Base-by-base conservation (phyloP, 2,113 vertebrate species). In the Spea bombifrons region DNA sequence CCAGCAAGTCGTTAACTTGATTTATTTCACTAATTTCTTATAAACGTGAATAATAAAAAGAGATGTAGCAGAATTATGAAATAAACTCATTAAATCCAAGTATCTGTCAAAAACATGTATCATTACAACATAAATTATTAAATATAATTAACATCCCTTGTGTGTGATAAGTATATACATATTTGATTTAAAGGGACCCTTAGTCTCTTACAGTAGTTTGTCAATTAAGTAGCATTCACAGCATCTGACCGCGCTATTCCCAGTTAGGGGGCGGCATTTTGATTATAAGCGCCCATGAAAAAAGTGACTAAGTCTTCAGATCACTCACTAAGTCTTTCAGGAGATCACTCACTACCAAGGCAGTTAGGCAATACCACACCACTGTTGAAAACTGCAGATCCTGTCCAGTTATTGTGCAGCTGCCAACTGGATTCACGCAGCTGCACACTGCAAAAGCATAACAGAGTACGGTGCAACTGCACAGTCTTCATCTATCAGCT, bases 111-210 rank as follows among this genome's bases (percentile, higher is more conserved):
- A 59, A 59, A 59, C 15, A 13, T 59, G 55, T 59, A 59, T 59
- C 55, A 59, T 59, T 13, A 12, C 55, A 59, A 13, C 55, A 59
- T 59, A 59, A 9, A 59, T 59, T 59, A 59, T 59, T 59, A 59
- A 59, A 59, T 59, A 59, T 59, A 59, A 59, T 59, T 59, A 59
- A 59, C 55, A 13, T 59, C 55, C 55, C 55, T 59, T 59, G 55
- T 59, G 55, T 59, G 10, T 59, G 10, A 13, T 5, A 59, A 13
- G 15, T 59, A 59, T 59, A 59, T 59, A 13, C 55, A 59, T 59
- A 59, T 59, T 59, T 59, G 1, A 59, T 59, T 59, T 59, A 59
- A 59, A 59, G 55, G 55, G 55, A 59, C 55, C 55, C 55, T 59
- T 13, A 10, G 9, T 9, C 15, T 13, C 7, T 2, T 59, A 59